A percentile compares a stretch with the other conserved stretches of the same genome.
These are phyloP conservation scores for Pogoniulus pusillus DNA, from an alignment of 2,797 vertebrate genomes.

Conservation along the genomic window DNA sequence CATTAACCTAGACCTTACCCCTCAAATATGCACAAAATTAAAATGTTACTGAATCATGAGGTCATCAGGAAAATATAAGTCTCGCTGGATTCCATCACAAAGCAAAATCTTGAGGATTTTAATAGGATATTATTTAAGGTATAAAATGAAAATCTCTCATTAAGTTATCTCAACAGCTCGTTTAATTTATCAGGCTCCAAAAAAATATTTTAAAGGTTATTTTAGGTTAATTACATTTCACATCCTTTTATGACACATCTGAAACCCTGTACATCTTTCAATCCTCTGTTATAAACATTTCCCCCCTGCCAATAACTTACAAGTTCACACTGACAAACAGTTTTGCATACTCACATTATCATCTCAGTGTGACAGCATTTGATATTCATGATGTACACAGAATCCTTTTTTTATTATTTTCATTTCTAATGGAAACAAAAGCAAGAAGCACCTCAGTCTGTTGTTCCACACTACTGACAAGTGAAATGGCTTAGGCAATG, in stretches of 20 bases:
- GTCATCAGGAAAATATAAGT: slow-evolving; percentile 18
- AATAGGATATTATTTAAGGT: slow-evolving; percentile 60
- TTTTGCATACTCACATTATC: background rate
- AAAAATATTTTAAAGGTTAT: slow-evolving; percentile 62
- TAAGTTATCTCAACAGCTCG: slow-evolving; percentile 43
- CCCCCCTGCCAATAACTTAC: background rate
- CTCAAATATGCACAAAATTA: slow-evolving; percentile 33
- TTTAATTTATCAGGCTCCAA: slow-evolving; percentile 39
- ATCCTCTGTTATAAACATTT: slow-evolving; percentile 3
- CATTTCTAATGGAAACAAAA: background rate
- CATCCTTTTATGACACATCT: slow-evolving; percentile 46
- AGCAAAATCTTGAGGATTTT: slow-evolving; percentile 44
- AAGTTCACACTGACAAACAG: background rate
- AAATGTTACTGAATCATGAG: slow-evolving; percentile 7
- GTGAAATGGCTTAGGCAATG: background rate
- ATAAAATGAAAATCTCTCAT: slow-evolving; percentile 51
- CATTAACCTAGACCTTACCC: slow-evolving; percentile 56
- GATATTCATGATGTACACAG: background rate
- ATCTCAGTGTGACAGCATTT: background rate
- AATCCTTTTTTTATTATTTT: background rate
- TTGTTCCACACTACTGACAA: background rate
- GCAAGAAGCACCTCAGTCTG: background rate
- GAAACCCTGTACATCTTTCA: slow-evolving; percentile 14
- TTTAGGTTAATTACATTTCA: slow-evolving; percentile 71
- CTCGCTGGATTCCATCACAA: slow-evolving; percentile 25